Evolutionary conservation across 2,888 invertebrate species (phyloP).

Genomic region (Melanargia galathea): DNA sequence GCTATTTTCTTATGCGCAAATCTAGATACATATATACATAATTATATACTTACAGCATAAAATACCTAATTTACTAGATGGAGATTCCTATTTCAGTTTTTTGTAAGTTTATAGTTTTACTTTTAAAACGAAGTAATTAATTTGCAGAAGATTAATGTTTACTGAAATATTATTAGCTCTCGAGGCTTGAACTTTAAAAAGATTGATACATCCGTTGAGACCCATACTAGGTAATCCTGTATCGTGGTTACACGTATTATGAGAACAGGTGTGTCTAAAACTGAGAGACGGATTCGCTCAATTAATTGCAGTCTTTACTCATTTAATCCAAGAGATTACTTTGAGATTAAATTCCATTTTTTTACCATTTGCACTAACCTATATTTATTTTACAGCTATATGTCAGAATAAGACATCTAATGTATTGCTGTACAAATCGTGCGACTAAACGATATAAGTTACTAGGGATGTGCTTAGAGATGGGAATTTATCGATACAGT

Average conservation of each 20-base stretch:
- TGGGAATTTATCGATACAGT: not conserved
- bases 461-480: not conserved
- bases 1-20: no score
- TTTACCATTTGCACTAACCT: conserved; percentile 1
- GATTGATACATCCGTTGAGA: no score
- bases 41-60: no score
- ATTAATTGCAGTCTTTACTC: conserved; percentile 14
- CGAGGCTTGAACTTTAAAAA: no score
- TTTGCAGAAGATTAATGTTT: no score
- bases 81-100: no score
- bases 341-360: conserved; percentile 10
- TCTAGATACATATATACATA: no score
- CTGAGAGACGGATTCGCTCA: not conserved
- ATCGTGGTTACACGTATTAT: not conserved
- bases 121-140: no score
- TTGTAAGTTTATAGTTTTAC: no score
- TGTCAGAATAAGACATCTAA: not conserved
- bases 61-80: no score
- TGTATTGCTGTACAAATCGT: not conserved
- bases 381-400: not conserved
- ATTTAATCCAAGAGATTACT: conserved; percentile 15
- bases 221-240: no score
- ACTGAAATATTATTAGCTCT: no score
- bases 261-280: not conserved
- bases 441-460: not conserved